phyloP scores from a whole-genome alignment of 2,888 invertebrate species.

The Pedicia rivosa region DNA sequence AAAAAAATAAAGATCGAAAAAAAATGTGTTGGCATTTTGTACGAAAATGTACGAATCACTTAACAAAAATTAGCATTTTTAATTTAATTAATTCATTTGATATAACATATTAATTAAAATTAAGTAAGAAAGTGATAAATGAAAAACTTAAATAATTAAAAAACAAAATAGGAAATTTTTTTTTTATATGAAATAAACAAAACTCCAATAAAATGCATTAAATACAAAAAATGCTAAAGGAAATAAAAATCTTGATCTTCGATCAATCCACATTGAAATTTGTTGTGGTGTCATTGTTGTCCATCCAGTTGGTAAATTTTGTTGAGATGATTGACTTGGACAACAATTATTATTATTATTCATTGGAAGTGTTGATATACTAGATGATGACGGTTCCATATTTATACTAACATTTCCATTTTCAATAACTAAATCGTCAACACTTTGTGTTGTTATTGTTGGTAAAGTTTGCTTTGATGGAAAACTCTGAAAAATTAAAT shows the following conservation, averaged over 20 bases:
- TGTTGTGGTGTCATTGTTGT: conserved; percentile 80
- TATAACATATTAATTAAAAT: too few species aligned
- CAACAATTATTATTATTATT: conserved; percentile 30
- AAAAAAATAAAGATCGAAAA: too few species aligned
- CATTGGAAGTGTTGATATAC: conserved; percentile 11
- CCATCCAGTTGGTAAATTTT: conserved; percentile 35
- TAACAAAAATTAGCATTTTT: too few species aligned
- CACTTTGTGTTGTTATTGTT: conserved; percentile 50
- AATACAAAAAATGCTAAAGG: conserved; percentile 64
- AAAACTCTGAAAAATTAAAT: conserved; percentile 37
- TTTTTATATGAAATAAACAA: conserved; percentile 41
- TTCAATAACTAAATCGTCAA: conserved; percentile 37
- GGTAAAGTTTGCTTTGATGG: conserved; percentile 47
- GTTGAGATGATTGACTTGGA: conserved; percentile 25
- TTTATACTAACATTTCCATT: conserved; percentile 14
- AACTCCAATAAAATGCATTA: conserved; percentile 65
- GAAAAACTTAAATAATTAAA: conserved; percentile 1
- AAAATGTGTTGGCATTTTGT: too few species aligned
- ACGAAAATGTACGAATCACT: too few species aligned
- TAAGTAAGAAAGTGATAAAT: conserved; percentile 3
- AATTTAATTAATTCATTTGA: too few species aligned
- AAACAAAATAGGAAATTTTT: conserved; percentile 1
- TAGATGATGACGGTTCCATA: conserved; percentile 15
- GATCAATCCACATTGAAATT: conserved; percentile 74
- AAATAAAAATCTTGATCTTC: conserved; percentile 56